Conservation (phyloP, 2,888 invertebrate genomes). For the Lycocerus yunnanus region DNA sequence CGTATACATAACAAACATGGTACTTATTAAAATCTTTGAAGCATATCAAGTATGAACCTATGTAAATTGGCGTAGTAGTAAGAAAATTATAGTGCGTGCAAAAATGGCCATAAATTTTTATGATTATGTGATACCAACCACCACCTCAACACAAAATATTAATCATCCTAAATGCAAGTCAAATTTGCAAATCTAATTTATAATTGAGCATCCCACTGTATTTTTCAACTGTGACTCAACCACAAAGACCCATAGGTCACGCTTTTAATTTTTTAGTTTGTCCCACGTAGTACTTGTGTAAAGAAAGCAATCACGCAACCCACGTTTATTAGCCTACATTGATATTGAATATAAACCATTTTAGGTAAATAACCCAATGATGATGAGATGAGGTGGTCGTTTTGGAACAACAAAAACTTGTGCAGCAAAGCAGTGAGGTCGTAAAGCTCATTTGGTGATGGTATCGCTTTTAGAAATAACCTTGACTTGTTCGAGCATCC, state of each 20-base stretch:
- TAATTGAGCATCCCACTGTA: constrained; percentile 12
- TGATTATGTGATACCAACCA: not conserved
- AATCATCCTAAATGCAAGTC: not conserved
- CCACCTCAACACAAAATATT: not conserved
- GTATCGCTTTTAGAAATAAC: constrained; percentile 29
- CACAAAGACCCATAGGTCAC: constrained; percentile 5
- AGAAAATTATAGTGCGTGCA: constrained; percentile 4
- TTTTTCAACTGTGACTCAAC: constrained; percentile 15
- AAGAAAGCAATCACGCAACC: constrained; percentile 11
- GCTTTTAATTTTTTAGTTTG: constrained; percentile 16
- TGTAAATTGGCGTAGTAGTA: not conserved
- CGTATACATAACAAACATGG: not conserved
- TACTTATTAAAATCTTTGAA: constrained; percentile 7
- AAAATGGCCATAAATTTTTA: not conserved
- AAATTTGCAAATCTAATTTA: not conserved
- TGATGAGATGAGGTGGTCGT: not conserved
- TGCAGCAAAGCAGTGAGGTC: not conserved
- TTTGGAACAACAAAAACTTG: not conserved
- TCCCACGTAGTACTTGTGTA: constrained; percentile 12
- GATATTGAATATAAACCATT: constrained; percentile 7
- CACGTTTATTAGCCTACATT: constrained; percentile 10
- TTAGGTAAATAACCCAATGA: constrained; percentile 7
- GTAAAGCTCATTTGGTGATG: constrained; percentile 6
- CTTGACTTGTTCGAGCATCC: constrained; percentile 35
- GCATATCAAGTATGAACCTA: not conserved